Evolutionary conservation across 2,113 vertebrate species (phyloP).

Genomic region (Scatophagus argus): DNA sequence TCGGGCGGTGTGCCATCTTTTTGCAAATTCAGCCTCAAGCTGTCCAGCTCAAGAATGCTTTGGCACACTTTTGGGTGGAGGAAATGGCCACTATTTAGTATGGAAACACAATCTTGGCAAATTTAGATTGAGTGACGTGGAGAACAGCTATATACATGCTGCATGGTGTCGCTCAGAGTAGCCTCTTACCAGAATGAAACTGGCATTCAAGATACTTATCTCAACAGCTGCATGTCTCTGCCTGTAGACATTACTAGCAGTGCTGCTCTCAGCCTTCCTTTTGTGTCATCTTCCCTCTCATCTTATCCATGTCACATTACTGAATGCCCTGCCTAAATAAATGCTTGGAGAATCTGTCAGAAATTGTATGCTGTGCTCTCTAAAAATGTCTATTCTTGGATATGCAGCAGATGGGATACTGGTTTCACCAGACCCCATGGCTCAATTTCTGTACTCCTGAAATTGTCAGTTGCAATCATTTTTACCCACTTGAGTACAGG

Average conservation of each 20-base stretch:
- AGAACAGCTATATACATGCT: slow-evolving; percentile 24
- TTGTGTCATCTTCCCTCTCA: slow-evolving; percentile 36
- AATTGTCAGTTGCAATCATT: slow-evolving; percentile 60
- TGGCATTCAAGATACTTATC: slow-evolving; percentile 43
- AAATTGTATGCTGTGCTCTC: slow-evolving; percentile 26
- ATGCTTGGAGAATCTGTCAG: slow-evolving; percentile 44
- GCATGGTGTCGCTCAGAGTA: slow-evolving; percentile 3
- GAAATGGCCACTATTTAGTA: slow-evolving; percentile 36
- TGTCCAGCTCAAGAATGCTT: slow-evolving; percentile 65
- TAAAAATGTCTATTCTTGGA: slow-evolving; percentile 52
- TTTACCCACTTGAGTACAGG: slow-evolving; percentile 58
- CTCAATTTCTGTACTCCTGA: slow-evolving; percentile 36
- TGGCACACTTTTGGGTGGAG: slow-evolving; percentile 35
- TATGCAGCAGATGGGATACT: slow-evolving; percentile 29
- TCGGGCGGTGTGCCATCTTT: slow-evolving; percentile 68
- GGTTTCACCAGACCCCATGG: slow-evolving; percentile 40
- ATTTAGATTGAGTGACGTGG: slow-evolving; percentile 40
- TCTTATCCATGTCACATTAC: slow-evolving; percentile 27
- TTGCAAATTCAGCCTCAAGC: slow-evolving; percentile 62
- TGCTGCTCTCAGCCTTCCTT: slow-evolving; percentile 35
- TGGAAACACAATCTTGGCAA: slow-evolving; percentile 43
- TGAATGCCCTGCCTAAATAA: slow-evolving; percentile 54
- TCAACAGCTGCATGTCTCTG: slow-evolving; percentile 43
- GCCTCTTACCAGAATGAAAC: slow-evolving; percentile 56
- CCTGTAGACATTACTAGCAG: slow-evolving; percentile 24